These are phyloP conservation scores for Talpa occidentalis DNA, from an alignment of 2,113 vertebrate genomes.

Conservation along the genomic window DNA sequence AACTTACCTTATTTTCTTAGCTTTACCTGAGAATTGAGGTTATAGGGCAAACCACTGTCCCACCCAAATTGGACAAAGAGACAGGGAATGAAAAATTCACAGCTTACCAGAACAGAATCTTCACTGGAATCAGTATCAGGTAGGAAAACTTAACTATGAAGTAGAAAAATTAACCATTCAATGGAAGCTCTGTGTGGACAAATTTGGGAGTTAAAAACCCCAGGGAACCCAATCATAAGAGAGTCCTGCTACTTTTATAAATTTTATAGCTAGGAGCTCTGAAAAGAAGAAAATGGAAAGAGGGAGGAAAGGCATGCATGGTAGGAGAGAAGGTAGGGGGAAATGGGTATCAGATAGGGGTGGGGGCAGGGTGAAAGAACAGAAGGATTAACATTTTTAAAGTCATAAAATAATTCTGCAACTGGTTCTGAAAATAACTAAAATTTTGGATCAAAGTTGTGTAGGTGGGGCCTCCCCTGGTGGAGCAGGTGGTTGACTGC, in stretches of 20 bases:
- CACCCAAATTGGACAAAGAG: not conserved
- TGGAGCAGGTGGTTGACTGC: no score
- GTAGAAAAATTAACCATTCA: not conserved
- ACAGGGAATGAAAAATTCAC: not conserved
- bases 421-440: not conserved
- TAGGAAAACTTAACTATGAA: not conserved
- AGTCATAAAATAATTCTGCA: not conserved
- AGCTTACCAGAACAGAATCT: not conserved
- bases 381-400: not conserved
- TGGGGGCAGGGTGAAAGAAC: not conserved
- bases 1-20: not conserved
- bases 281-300: not conserved
- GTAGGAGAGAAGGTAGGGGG: not conserved
- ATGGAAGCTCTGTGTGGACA: not conserved
- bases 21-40: not conserved
- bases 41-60: not conserved
- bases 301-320: not conserved
- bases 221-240: not conserved
- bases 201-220: not conserved
- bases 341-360: not conserved
- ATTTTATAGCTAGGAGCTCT: not conserved
- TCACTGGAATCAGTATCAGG: accelerated
- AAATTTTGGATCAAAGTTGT: not conserved
- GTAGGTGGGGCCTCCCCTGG: no score
- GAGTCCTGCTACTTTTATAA: not conserved